Base-by-base conservation (phyloP, 2,113 vertebrate species). In the Ahaetulla prasina region DNA sequence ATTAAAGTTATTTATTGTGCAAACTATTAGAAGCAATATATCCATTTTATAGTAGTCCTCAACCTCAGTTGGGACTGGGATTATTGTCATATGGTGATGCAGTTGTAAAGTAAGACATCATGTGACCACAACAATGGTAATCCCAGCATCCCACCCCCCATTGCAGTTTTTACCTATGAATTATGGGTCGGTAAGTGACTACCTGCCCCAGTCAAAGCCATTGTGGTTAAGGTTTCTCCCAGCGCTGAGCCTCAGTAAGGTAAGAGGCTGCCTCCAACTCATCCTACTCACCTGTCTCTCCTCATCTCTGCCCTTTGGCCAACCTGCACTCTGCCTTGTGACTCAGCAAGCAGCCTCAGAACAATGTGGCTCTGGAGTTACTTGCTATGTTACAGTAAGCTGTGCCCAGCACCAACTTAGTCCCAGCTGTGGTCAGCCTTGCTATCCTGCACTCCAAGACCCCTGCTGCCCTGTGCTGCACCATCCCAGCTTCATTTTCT, bases 141-240 rank as follows among this genome's bases (percentile, higher is more conserved):
- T 35, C 30, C 12, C 63, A 68, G 63, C 5, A 68, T 0, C 2
- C 30, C 30, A 30, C 0, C 0, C 60, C 4, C 27, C 60, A 68
- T n/a, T 68, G 30, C 30, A 68, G 30, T 68, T 68, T 12, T 35
- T 68, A 68, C 35, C 9, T 14, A 2, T 35, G 63, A 68, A 68
- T 68, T 68, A n/a, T 68, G 63, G 14, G 63, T 68, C 11, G 2
- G 2, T 68, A 68, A 68, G 63, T 5, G 5, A 35, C 63, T 35
- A n/a, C 63, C 63, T 35, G 35, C 14, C 14, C 30, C 2, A 68
- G 2, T 16, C 14, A 68, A 68, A 16, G 30, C 14, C 63, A n/a
- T n/a, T 5, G 30, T n/a, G 63, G 12, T n/a, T 2, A 4, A 16
- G 63, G 12, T n/a, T n/a, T 12, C 30, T 68, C 63, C 60, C 30